These are phyloP conservation scores for Steinernema carpocapsae DNA, from an alignment of 2,888 invertebrate species.

Conservation along the genomic window DNA sequence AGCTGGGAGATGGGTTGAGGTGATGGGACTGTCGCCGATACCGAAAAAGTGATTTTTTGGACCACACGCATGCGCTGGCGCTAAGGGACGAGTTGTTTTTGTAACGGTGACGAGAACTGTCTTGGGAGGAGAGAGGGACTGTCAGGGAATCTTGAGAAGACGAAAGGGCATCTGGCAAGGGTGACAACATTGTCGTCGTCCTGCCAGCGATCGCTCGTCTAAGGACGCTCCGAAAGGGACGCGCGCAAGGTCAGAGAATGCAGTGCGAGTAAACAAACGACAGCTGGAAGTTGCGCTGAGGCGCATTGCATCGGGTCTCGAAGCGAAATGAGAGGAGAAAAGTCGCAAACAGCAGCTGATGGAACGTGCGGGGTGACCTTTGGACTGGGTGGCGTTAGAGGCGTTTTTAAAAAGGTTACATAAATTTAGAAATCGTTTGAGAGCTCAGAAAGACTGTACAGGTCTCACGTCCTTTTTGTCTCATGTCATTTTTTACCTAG, in stretches of 20 bases:
- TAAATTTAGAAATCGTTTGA: too few relatives aligned
- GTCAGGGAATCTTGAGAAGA: neutral
- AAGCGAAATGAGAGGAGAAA: neutral
- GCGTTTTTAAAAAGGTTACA: too few relatives aligned
- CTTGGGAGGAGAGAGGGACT: neutral
- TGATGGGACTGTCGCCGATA: too few relatives aligned
- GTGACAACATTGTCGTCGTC: neutral
- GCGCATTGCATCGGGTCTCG: too few relatives aligned
- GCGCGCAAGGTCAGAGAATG: neutral
- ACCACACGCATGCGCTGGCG: too few relatives aligned
- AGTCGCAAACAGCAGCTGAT: neutral
- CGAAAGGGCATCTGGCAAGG: neutral
- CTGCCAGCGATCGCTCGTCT: neutral
- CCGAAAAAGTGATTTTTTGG: too few relatives aligned
- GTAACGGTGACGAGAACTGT: neutral
- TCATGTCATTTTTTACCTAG: too few relatives aligned
- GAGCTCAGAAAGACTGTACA: too few relatives aligned
- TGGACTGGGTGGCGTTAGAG: too few relatives aligned
- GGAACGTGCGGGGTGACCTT: neutral
- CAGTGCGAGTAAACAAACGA: neutral
- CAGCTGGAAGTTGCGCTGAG: neutral
- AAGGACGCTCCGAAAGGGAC: neutral
- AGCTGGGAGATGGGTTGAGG: too few relatives aligned
- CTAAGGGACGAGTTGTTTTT: conserved; percentile 14
- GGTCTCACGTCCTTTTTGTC: too few relatives aligned